Percentiles rank a stretch among this genome's conserved stretches.
phyloP scores from a whole-genome alignment of 1,140 invertebrate species.

The Drosophila burlai region DNA sequence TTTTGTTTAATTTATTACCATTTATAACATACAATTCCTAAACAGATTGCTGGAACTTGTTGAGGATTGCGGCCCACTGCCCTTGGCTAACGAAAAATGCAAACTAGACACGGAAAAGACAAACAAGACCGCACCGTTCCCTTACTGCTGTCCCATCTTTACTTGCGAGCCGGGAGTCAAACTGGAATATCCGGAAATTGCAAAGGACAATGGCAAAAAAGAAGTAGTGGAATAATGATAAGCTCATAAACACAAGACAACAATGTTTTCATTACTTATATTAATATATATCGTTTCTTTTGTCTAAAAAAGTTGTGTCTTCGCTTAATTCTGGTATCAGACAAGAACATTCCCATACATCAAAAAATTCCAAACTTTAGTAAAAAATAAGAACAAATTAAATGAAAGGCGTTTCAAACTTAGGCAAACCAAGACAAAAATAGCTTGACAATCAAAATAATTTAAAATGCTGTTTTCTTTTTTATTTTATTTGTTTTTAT shows the following conservation, averaged over 20 bases:
- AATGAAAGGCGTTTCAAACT: no score
- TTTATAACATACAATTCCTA: background rate
- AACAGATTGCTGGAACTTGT: constrained; percentile 91
- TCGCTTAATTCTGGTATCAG: no score
- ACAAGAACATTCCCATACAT: no score
- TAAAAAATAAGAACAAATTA: no score
- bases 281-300: constrained; percentile 16
- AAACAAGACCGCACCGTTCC: constrained; percentile 94
- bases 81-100: constrained; percentile 94
- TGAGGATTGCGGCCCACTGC: constrained; percentile 94
- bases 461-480: no score
- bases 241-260: background rate
- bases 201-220: constrained; percentile 86
- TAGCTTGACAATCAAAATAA: no score
- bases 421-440: no score
- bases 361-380: no score
- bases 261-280: background rate
- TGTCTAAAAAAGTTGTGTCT: background rate
- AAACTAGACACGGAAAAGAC: constrained; percentile 93
- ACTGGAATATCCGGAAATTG: constrained; percentile 93
- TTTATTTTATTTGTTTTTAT: background rate
- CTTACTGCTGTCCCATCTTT: constrained; percentile 93
- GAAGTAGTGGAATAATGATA: constrained; percentile 11
- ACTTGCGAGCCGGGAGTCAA: constrained; percentile 93
- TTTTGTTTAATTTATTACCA: background rate